phyloP scores from a whole-genome alignment of 2,113 vertebrate genomes.

The Elephas maximus region DNA sequence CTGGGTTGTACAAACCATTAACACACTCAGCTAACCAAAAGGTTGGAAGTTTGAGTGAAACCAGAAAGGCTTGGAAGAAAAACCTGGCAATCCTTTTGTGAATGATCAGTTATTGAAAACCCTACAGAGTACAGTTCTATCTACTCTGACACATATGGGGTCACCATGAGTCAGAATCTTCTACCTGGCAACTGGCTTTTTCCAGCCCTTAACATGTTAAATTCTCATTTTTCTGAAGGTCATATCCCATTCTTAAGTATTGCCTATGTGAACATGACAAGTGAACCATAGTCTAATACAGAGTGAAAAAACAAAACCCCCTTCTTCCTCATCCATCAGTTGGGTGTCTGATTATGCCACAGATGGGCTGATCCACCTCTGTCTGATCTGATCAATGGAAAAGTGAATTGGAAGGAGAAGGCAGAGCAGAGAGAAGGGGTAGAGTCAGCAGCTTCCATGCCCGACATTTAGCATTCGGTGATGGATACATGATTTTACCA shows the following conservation, averaged over 20 bases:
- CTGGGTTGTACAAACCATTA: not conserved
- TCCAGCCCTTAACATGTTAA: not conserved
- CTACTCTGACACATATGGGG: too few species aligned
- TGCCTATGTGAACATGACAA: not conserved
- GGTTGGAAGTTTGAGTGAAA: not conserved
- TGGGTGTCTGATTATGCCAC: not conserved
- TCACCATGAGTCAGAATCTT: not conserved
- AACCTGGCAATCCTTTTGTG: not conserved
- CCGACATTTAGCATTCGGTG: not conserved
- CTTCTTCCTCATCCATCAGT: not conserved
- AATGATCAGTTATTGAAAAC: too few species aligned
- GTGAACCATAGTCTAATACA: not conserved
- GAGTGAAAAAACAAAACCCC: not conserved
- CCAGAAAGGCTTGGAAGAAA: not conserved
- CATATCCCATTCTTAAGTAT: not conserved
- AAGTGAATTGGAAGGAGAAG: not conserved
- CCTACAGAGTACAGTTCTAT: too few species aligned
- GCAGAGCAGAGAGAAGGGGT: not conserved
- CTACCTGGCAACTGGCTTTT: not conserved
- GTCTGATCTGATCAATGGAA: not conserved
- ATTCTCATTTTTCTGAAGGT: not conserved
- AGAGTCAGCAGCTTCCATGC: not conserved
- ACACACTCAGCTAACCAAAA: not conserved
- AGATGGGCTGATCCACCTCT: not conserved
- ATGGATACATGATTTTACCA: not conserved